Evolutionary conservation across 2,113 vertebrate species (phyloP).

Genomic region (Prionailurus viverrinus): DNA sequence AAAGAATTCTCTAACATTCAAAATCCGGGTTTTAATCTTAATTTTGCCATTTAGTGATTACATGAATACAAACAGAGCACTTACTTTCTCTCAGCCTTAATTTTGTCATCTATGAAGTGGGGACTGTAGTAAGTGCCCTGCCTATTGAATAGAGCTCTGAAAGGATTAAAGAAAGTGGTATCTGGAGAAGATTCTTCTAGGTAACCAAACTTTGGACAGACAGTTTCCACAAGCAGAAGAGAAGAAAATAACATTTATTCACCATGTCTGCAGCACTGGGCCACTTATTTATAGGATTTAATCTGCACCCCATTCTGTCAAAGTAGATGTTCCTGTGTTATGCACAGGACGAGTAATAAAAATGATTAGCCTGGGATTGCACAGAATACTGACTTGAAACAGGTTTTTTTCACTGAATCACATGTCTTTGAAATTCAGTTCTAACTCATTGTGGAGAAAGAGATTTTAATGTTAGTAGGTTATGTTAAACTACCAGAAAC

Average conservation of each 20-base stretch:
- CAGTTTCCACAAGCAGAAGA: not conserved
- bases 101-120: not conserved
- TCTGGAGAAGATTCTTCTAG: not conserved
- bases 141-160: not conserved
- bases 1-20: not conserved
- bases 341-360: not conserved
- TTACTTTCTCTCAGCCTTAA: not conserved
- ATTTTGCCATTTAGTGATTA: not conserved
- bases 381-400: not conserved
- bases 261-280: not conserved
- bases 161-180: not conserved
- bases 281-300: not conserved
- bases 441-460: not conserved
- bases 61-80: not conserved
- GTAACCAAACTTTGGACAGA: not conserved
- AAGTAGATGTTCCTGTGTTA: not conserved
- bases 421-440: not conserved
- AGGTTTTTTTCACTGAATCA: not conserved
- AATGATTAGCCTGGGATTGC: not conserved
- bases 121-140: not conserved
- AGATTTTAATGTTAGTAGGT: not conserved
- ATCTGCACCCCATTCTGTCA: not conserved
- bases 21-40: not conserved
- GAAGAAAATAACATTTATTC: constrained; percentile 21
- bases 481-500: not conserved